Base-by-base conservation (phyloP, 2,888 invertebrate species). In the Drosophila hamatofila region DNA sequence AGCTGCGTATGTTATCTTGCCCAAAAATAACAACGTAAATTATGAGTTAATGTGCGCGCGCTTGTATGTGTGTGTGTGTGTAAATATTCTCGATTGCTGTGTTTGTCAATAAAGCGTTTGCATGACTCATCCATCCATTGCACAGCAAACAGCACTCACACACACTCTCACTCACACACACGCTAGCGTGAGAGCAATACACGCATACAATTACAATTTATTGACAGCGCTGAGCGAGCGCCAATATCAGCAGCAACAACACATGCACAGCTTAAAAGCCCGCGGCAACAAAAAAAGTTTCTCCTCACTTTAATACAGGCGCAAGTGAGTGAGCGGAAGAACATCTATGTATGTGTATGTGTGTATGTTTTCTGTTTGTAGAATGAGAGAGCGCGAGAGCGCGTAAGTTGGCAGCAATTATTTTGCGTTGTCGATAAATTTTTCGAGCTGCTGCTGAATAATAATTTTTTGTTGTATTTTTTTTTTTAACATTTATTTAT, bases 1-100 rank as follows among this genome's bases (percentile, higher is more conserved):
- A 72, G 75, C 70, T 78, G 69, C 75, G 75, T 72, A 37, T 25
- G 52, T 85, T 83, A 83, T 83, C 83, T 86, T 60, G 49, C 75
- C 81, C 75, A 62, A 84, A 82, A 85, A 85, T 84, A 85, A 89
- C 89, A 85, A 82, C 89, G 88, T 89, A 85, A 89, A 85, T 85
- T 85, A 89, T 85, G 85, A 89, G 88, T 84, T 83, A 89, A 84
- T 89, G 73, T 72, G 68, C 51, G 52, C 51, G 72, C 46, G 75
- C 60, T 62, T 27, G 44, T 73, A 56, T 69, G 44, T 66, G 65
- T 65, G 62, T 57, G 57, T 71, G 75, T 72, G 63, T 81, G 81
- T 82, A 89, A 77, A 88, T 82, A 82, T 82, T 88, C 89, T 89
- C 80, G 56, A 63, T 54, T 66, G 63, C 52, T 69, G 76, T 75